Percentiles rank a stretch among this genome's conserved stretches.
Conservation (phyloP, 2,888 invertebrate species). For the Apoda limacodes region DNA sequence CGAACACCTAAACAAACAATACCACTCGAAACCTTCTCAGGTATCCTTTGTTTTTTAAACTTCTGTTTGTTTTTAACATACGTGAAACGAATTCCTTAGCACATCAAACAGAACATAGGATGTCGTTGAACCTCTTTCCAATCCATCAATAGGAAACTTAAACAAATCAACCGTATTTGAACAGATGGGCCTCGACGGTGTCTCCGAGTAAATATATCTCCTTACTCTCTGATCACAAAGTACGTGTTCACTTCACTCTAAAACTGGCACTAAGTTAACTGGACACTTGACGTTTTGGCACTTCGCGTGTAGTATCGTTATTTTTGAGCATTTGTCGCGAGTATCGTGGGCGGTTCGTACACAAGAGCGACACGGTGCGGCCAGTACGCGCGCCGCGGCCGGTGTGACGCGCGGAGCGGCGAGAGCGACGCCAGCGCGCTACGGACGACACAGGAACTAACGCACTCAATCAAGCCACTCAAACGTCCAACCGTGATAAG, state of each 20-base stretch:
- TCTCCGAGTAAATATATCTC: conserved; percentile 29
- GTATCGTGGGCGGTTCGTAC: conserved; percentile 27
- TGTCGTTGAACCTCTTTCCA: conserved; percentile 46
- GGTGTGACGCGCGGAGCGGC: conserved; percentile 53
- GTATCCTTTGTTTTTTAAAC: conserved; percentile 55
- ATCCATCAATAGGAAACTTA: conserved; percentile 57
- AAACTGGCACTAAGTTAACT: conserved; percentile 39
- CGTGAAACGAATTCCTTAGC: conserved; percentile 57
- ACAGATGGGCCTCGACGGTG: conserved; percentile 41
- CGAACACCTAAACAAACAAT: conserved; percentile 58
- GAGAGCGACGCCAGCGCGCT: conserved; percentile 36
- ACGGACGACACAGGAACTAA: conserved; percentile 30
- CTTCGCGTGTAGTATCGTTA: conserved; percentile 33
- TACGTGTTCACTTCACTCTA: conserved; percentile 39
- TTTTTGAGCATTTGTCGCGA: conserved; percentile 28
- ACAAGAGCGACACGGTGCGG: conserved; percentile 34
- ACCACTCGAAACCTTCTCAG: conserved; percentile 36
- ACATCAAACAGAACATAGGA: conserved; percentile 46
- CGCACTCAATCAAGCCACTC: conserved; percentile 35
- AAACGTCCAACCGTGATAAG: conserved; percentile 7
- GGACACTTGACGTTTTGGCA: conserved; percentile 41
- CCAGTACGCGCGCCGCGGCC: conserved; percentile 58
- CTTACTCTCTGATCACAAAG: conserved; percentile 22
- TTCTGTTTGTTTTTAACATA: conserved; percentile 56
- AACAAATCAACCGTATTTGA: conserved; percentile 49